Evolutionary conservation across 2,113 vertebrate species (phyloP), one percentile per base, ranked within the genome.

Genomic region (Cryptotis parvus): DNA sequence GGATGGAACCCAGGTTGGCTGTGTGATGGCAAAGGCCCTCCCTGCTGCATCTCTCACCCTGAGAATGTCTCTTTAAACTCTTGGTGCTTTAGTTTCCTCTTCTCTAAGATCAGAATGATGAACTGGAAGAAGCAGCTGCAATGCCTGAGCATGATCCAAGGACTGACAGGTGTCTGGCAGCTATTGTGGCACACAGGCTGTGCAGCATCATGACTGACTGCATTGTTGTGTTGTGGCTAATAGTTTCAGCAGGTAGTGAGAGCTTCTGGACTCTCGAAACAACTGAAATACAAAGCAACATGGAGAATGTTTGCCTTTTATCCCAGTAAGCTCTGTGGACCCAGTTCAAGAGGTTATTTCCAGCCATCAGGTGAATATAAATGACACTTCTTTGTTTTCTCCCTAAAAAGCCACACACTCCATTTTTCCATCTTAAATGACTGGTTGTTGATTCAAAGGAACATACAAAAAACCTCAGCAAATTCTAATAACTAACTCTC

Each of bases 381-480:
- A 91, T 68, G 41, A 39, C 63, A n/a, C n/a, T n/a, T 76, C 69
- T 91, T 91, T 20, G 55, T 83, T 89, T 93, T 93, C 80, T n/a
- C 81, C 93, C 78, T 65, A 81, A 45, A 0, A 84, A 95, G 80
- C 55, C 35, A 39, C 49, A 52, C 16, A 41, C 20, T 35, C 68
- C 69, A 61, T 87, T 86, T n/a, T 95, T 88, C 79, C 37, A 75
- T 87, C 58, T 77, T 93, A 89, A 91, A 55, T 43, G 52, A 92
- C 29, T 70, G 89, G 77, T 18, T 92, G 89, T 80, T 87, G 63
- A 91, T 89, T 84, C 93, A 83, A 92, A 69, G 52, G 78, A 89
- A 94, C 10, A 68, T 27, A 76, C 37, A 81, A 33, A 80, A 87
- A 89, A 77, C 45, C 55, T 87, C 69, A 84, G 91, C 92, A 92